These are phyloP conservation scores for Lycodopsis pacificus DNA, from an alignment of 2,797 vertebrate genomes.

Conservation along the genomic window DNA sequence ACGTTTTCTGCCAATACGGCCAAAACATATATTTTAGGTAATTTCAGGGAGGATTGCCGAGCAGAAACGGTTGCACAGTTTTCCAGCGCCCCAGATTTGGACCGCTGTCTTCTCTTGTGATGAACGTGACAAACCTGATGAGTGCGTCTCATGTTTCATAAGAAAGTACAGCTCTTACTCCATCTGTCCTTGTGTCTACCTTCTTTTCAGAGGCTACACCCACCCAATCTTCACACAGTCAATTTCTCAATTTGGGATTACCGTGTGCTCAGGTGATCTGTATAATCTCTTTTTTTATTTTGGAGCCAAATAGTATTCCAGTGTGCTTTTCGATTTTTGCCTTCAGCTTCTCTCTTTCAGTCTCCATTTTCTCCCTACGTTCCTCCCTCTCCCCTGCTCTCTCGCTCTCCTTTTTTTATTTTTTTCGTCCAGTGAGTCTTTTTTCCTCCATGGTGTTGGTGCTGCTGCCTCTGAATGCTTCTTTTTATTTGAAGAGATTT, in stretches of 20 bases:
- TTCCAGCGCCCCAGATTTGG: not conserved
- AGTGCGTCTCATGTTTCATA: not conserved
- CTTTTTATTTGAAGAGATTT: slow-evolving; percentile 73
- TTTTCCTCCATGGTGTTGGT: slow-evolving; percentile 58
- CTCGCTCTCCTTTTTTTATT: not conserved
- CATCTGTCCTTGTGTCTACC: not conserved
- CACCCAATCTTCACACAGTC: not conserved
- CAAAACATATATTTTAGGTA: not conserved
- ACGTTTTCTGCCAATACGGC: not conserved
- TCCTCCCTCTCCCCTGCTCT: slow-evolving; percentile 3
- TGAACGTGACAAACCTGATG: not conserved
- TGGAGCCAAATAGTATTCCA: slow-evolving; percentile 19
- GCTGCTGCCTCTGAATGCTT: slow-evolving; percentile 64
- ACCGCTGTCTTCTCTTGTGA: not conserved
- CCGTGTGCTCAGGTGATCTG: slow-evolving; percentile 45
- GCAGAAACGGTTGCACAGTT: not conserved
- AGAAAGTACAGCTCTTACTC: not conserved
- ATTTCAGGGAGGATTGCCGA: not conserved
- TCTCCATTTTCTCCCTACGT: slow-evolving; percentile 3
- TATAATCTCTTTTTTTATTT: slow-evolving; percentile 51
- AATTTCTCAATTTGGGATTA: slow-evolving; percentile 44
- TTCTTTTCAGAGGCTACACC: slow-evolving; percentile 3
- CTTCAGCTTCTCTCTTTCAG: not conserved
- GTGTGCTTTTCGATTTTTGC: slow-evolving; percentile 35
- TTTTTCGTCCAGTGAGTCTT: slow-evolving; percentile 35